Base-by-base conservation (phyloP, 2,797 vertebrate genomes). In the Dromococcyx pavoninus region DNA sequence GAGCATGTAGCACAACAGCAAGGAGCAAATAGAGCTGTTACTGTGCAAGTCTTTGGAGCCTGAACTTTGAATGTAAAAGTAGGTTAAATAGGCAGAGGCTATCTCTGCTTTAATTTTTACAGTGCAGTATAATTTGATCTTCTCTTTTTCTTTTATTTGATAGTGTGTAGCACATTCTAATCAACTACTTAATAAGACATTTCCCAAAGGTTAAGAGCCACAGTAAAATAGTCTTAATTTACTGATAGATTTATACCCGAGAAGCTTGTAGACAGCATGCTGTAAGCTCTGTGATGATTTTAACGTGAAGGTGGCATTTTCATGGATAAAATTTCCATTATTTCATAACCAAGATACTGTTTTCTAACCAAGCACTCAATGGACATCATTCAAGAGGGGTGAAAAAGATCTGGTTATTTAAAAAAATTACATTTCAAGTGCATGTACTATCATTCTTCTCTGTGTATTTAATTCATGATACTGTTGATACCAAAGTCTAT, bases 301-400 rank as follows among this genome's bases (percentile, higher is more conserved):
- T 93, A 89, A 88, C 75, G 66, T 72, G 76, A 64, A 6, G 78
- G 78, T 3, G 8, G 69, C 39, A 70, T 89, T 74, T 93, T 66
- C 62, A 67, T 69, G 64, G 79, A 43, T 81, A 88, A 82, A 66
- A 93, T 93, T 94, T 92, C 91, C 76, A 94, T 94, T 86, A 21
- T 88, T 93, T 86, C 78, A 58, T 88, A 89, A 86, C 62, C 43
- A 80, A 66, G 62, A 43, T 89, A 19, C 80, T 72, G 54, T 88
- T 94, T 93, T 91, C 67, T 89, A 93, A 54, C 33, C 14, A 89
- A n/a, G 32, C 37, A 81, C n/a, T 51, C 61, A 88, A 43, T 24
- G 15, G 57, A 39, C n/a, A 62, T 88, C 86, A 69, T 89, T 78
- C 17, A 72, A 83, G 46, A 5, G 5, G 27, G 9, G 1, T 3